These are phyloP conservation scores for Tachina grossa DNA, from an alignment of 2,888 invertebrate genomes.

Conservation along the genomic window DNA sequence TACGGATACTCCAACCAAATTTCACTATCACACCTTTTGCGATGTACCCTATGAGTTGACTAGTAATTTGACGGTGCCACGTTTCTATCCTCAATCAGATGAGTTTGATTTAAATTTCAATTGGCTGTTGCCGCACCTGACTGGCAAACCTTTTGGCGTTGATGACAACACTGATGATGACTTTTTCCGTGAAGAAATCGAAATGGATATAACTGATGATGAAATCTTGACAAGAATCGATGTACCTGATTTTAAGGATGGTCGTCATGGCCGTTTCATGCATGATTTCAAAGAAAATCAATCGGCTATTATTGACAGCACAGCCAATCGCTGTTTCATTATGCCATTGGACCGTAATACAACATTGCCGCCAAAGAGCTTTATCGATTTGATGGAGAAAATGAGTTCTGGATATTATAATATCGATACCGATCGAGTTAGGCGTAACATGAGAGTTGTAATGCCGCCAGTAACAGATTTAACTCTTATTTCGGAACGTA, in stretches of 20 bases:
- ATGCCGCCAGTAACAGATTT: slow-evolving; percentile 87
- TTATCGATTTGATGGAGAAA: slow-evolving; percentile 90
- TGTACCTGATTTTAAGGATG: slow-evolving; percentile 92
- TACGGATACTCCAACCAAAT: slow-evolving; percentile 83
- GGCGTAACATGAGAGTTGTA: slow-evolving; percentile 89
- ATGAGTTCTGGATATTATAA: slow-evolving; percentile 91
- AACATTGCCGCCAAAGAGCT: slow-evolving; percentile 90
- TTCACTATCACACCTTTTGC: slow-evolving; percentile 81
- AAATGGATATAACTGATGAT: slow-evolving; percentile 87
- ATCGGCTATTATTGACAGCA: slow-evolving; percentile 90
- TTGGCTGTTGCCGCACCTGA: slow-evolving; percentile 74
- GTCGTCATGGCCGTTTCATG: slow-evolving; percentile 92
- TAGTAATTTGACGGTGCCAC: slow-evolving; percentile 76
- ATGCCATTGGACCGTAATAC: slow-evolving; percentile 92
- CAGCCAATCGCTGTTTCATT: slow-evolving; percentile 91
- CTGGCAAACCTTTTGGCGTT: slow-evolving; percentile 60
- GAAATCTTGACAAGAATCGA: slow-evolving; percentile 92
- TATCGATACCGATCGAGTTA: slow-evolving; percentile 90
- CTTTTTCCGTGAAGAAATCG: slow-evolving; percentile 91
- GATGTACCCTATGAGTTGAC: slow-evolving; percentile 80
- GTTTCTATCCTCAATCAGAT: slow-evolving; percentile 79
- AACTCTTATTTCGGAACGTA: slow-evolving; percentile 87
- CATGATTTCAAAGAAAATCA: slow-evolving; percentile 94
- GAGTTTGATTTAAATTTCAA: slow-evolving; percentile 78
- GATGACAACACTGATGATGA: slow-evolving; percentile 78